Conservation (phyloP, 2,888 invertebrate species). For the Leptinotarsa tumamoca region DNA sequence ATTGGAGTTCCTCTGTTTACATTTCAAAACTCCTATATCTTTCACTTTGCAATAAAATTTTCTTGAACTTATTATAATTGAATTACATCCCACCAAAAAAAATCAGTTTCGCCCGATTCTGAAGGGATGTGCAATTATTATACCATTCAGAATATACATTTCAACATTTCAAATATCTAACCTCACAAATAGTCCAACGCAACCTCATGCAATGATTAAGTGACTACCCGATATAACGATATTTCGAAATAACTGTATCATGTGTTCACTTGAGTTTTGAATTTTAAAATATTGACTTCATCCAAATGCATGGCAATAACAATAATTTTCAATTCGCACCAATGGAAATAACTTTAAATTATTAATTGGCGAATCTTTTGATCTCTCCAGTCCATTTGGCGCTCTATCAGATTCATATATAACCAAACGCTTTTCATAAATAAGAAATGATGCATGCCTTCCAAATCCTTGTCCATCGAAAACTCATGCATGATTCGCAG, state of each 20-base stretch:
- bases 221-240: not conserved
- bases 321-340: constrained; percentile 12
- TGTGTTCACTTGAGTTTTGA: too few species aligned
- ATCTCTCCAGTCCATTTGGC: constrained; percentile 35
- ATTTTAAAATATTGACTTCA: not conserved
- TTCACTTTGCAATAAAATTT: too few species aligned
- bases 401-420: constrained; percentile 31
- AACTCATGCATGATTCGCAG: not conserved
- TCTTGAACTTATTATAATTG: too few species aligned
- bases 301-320: constrained; percentile 1
- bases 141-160: too few species aligned
- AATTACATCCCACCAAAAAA: too few species aligned
- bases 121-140: too few species aligned
- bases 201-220: too few species aligned
- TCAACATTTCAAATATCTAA: too few species aligned
- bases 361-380: constrained; percentile 36
- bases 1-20: too few species aligned
- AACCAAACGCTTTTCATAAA: not conserved
- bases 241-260: not conserved
- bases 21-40: too few species aligned
- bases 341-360: constrained; percentile 29
- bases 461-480: not conserved
- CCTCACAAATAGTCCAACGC: too few species aligned
- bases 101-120: too few species aligned
- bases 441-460: not conserved